Evolutionary conservation across 2,113 vertebrate species (phyloP), one percentile per base, ranked within the genome.

Genomic region (Chitala chitala): DNA sequence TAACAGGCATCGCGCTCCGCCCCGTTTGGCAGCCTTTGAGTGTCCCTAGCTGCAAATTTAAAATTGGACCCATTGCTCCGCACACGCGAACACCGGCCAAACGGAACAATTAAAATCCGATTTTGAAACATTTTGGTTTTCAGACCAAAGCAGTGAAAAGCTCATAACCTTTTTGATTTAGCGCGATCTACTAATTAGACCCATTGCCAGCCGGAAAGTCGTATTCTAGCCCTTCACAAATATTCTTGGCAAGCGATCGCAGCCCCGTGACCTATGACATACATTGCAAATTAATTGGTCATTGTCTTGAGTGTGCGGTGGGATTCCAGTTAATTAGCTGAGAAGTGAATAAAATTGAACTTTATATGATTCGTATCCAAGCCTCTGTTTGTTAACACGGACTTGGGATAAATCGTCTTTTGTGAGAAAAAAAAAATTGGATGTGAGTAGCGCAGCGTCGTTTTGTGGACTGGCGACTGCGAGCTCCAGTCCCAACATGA

Each of bases 291-390:
- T 93, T 93, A 96, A 98, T 96, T 95, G 93, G 88, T 90, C 87
- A 90, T 92, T 92, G 89, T 91, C 91, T 90, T 89, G 88, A 87
- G 82, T 87, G 86, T 83, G 86, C 87, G 80, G 88, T 86, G 88
- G 90, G 90, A 94, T 95, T 94, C 91, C 91, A 95, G 95, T 95
- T 96, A 98, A 98, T 98, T 96, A 96, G 94, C 92, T 85, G 85
- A 82, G 88, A 93, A 93, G 90, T 90, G 92, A 94, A 93, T 90
- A 89, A 88, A 91, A 88, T 81, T 88, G 89, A 92, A 93, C 89
- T 88, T 93, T 93, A 92, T 91, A 92, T 89, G 92, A 88, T 90
- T 90, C 90, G 88, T 91, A 90, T 92, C 88, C 83, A 82, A 87
- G 86, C 89, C 84, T 86, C 75, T 72, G 90, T 92, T 94, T 93